phyloP scores from a whole-genome alignment of 2,888 invertebrate genomes.

The Mystacides longicornis region DNA sequence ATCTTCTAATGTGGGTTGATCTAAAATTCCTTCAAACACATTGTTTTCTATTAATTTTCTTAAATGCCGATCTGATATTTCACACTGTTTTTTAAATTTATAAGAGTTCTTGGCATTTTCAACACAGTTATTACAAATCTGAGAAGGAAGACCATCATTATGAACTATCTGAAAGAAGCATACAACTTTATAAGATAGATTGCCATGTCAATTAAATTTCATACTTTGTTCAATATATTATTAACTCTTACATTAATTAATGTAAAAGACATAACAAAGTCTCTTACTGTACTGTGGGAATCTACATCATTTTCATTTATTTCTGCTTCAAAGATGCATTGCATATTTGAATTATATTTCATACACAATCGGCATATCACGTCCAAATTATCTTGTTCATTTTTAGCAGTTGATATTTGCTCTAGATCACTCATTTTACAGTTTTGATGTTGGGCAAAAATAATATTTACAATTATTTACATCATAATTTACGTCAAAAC shows the following conservation, averaged over 20 bases:
- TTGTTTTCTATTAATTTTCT: too few relatives aligned
- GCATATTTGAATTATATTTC: constrained; percentile 13
- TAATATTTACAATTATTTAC: too few relatives aligned
- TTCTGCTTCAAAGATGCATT: constrained; percentile 14
- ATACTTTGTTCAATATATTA: background rate
- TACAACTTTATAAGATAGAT: background rate
- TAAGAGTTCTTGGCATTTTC: constrained; percentile 16
- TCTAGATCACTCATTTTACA: too few relatives aligned
- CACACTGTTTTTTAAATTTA: constrained; percentile 25
- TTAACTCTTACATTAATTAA: constrained; percentile 14
- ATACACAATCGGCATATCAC: constrained; percentile 21
- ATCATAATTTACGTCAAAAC: too few relatives aligned
- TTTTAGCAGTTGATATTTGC: too few relatives aligned
- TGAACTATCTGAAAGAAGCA: constrained; percentile 36
- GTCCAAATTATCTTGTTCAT: constrained; percentile 13
- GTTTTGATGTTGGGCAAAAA: too few relatives aligned
- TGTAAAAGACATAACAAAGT: constrained; percentile 21
- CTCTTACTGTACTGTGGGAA: too few relatives aligned
- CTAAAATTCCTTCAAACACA: constrained; percentile 2
- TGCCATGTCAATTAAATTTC: background rate
- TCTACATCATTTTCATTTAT: background rate
- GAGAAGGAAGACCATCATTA: constrained; percentile 28
- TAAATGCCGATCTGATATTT: constrained; percentile 22
- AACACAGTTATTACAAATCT: constrained; percentile 23
- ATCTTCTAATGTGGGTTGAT: constrained; percentile 8